These are phyloP conservation scores for Brachionus manjavacas DNA, from an alignment of 1,140 invertebrate species.

Conservation along the genomic window DNA sequence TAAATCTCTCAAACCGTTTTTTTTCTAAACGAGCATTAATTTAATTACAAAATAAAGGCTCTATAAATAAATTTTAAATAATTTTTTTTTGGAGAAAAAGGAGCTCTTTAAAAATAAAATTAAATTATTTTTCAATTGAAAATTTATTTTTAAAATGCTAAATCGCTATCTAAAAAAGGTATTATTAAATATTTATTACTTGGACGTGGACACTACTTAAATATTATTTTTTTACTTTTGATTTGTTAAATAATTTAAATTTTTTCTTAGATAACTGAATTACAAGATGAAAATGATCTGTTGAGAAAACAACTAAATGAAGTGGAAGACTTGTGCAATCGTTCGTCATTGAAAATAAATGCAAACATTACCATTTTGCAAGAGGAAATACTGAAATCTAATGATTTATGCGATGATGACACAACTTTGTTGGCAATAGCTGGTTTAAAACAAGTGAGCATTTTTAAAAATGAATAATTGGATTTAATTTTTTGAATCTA, in stretches of 20 bases:
- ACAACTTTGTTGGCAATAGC: not conserved
- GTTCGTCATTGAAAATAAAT: conserved; percentile 20
- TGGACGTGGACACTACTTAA: too few relatives aligned
- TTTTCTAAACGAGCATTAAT: not conserved
- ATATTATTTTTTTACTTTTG: too few relatives aligned
- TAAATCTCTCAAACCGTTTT: not conserved
- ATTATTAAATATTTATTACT: not conserved
- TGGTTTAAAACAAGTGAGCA: conserved; percentile 13
- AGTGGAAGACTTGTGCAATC: conserved; percentile 9
- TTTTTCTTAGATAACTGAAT: not conserved
- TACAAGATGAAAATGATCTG: not conserved
- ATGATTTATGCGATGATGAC: conserved; percentile 16
- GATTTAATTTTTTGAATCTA: too few relatives aligned
- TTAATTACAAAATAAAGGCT: not conserved
- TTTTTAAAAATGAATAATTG: not conserved
- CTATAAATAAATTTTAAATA: conserved; percentile 6
- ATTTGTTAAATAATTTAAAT: not conserved
- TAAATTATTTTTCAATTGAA: not conserved
- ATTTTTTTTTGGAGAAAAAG: not conserved
- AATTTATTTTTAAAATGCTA: not conserved
- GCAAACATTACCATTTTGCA: conserved; percentile 26
- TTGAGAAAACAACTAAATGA: conserved; percentile 2
- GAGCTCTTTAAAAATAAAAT: not conserved
- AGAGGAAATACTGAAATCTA: conserved; percentile 5
- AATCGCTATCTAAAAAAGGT: not conserved